These are phyloP conservation scores for Chrysina gloriosa DNA, from an alignment of 2,888 invertebrate genomes.

Conservation along the genomic window DNA sequence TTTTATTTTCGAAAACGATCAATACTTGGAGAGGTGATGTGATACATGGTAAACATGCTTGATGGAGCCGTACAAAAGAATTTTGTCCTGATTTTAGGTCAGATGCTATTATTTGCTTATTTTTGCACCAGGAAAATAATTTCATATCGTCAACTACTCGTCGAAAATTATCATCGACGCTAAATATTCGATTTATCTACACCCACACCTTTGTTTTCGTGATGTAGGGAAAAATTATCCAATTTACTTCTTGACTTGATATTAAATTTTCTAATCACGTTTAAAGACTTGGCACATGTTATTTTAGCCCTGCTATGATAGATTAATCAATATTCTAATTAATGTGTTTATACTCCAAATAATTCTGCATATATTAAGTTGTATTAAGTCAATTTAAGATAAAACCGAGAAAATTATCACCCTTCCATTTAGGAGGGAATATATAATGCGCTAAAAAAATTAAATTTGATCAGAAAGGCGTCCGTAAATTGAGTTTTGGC, in stretches of 20 bases:
- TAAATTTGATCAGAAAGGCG: neutral
- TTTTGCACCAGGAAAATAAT: conserved; percentile 5
- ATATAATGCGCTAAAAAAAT: neutral
- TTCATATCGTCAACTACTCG: neutral
- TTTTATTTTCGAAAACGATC: conserved; percentile 16
- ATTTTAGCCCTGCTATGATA: conserved; percentile 6
- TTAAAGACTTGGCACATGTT: conserved; percentile 22
- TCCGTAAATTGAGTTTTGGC: neutral
- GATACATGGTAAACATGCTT: conserved; percentile 11
- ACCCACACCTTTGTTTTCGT: neutral
- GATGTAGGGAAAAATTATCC: neutral
- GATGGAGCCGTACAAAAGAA: conserved; percentile 1
- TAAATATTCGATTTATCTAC: neutral
- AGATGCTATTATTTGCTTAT: neutral
- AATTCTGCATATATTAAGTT: conserved; percentile 26
- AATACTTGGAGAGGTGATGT: neutral
- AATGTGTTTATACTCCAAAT: conserved; percentile 31
- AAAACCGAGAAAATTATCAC: conserved; percentile 5
- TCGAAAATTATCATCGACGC: neutral
- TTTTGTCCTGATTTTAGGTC: conserved; percentile 9
- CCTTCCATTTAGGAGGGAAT: neutral
- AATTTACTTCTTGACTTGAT: conserved; percentile 2
- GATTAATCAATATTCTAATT: conserved; percentile 27
- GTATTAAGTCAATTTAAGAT: conserved; percentile 19
- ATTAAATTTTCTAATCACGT: conserved; percentile 23